Evolutionary conservation across 2,113 vertebrate genomes (phyloP).

Genomic region (Cyphomyrus plagiostoma): DNA sequence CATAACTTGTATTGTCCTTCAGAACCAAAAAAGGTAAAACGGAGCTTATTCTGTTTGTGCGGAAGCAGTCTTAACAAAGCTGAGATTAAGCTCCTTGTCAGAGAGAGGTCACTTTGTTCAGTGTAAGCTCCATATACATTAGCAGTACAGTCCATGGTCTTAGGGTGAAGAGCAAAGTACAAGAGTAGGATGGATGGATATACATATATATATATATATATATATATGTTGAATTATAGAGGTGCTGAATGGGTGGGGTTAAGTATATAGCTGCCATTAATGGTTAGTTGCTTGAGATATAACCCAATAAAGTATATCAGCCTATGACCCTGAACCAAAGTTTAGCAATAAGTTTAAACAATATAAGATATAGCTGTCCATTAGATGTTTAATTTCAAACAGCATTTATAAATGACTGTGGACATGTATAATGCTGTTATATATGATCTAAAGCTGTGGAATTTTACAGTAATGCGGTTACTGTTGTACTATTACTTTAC

Average conservation of each 20-base stretch:
- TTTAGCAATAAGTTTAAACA: conserved; percentile 1
- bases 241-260: not conserved
- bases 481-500: not conserved
- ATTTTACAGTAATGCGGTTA: not conserved
- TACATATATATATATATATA: no score
- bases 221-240: not conserved
- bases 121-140: not conserved
- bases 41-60: not conserved
- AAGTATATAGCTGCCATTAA: not conserved
- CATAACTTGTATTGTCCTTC: not conserved
- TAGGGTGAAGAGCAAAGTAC: not conserved
- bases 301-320: not conserved
- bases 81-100: not conserved
- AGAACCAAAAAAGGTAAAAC: not conserved
- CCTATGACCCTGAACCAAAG: not conserved
- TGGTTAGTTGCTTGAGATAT: not conserved
- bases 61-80: not conserved
- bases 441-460: not conserved
- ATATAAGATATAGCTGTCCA: not conserved
- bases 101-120: not conserved
- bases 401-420: not conserved
- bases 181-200: not conserved
- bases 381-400: not conserved
- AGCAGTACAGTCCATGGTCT: not conserved
- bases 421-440: not conserved